Evolutionary conservation across 2,888 invertebrate genomes (phyloP).

Genomic region (Nomada goodeniana): DNA sequence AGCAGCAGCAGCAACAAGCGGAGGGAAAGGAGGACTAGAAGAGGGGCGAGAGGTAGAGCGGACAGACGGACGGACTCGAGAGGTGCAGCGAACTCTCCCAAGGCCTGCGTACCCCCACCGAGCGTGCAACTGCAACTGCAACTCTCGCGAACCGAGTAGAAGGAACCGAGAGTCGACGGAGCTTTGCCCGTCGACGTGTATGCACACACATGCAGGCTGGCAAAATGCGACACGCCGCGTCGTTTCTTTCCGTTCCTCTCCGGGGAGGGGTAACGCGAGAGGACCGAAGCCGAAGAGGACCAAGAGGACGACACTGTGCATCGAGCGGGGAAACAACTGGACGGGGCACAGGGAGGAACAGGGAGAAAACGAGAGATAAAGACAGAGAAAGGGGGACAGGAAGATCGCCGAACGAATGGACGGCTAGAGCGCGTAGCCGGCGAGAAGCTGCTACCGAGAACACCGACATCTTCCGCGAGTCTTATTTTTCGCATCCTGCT

Average conservation of each 20-base stretch:
- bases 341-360: constrained; percentile 4
- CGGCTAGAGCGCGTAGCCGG: constrained; percentile 8
- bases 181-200: constrained; percentile 24
- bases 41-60: constrained; percentile 53
- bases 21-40: constrained; percentile 35
- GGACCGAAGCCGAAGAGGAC: constrained; percentile 7
- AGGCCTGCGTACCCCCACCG: constrained; percentile 80
- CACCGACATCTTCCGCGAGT: constrained; percentile 57
- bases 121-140: constrained; percentile 72
- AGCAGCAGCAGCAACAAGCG: constrained; percentile 74
- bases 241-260: not conserved
- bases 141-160: constrained; percentile 66
- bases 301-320: constrained; percentile 2
- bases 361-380: no score
- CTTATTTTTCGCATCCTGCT: constrained; percentile 61
- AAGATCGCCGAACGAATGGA: constrained; percentile 12
- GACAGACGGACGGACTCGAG: constrained; percentile 79
- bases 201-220: not conserved
- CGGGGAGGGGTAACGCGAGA: not conserved
- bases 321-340: constrained; percentile 33
- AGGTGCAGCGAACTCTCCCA: constrained; percentile 85
- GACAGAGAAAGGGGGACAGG: no score
- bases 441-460: constrained; percentile 52
- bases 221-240: not conserved
- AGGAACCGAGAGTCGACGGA: constrained; percentile 45